Evolutionary conservation across 2,113 vertebrate species (phyloP).

Genomic region (Rhombomys opimus): DNA sequence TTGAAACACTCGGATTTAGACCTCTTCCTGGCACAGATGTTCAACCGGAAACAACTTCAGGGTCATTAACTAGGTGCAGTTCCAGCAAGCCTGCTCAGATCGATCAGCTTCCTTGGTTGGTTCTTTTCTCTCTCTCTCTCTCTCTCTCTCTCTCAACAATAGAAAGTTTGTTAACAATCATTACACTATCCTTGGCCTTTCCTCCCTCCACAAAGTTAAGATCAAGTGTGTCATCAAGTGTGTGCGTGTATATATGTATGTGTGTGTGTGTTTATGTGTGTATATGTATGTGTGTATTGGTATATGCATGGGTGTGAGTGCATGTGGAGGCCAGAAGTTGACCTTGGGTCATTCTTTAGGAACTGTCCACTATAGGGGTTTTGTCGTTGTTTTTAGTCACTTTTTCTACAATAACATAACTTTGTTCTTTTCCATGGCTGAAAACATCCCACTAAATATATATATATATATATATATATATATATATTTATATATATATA

Average conservation of each 20-base stretch:
- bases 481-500: too few relatives aligned
- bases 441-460: too few relatives aligned
- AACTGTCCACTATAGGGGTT: neutral
- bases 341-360: neutral
- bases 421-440: too few relatives aligned
- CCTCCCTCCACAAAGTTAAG: neutral
- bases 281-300: neutral
- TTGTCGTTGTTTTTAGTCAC: neutral
- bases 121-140: neutral
- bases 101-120: neutral
- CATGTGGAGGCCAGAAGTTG: neutral
- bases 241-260: neutral
- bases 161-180: constrained; percentile 32
- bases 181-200: neutral
- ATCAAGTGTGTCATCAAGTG: neutral
- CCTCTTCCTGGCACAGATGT: constrained; percentile 58
- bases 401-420: too few relatives aligned
- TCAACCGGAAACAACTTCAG: constrained; percentile 10
- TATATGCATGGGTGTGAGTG: neutral
- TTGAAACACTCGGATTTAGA: constrained; percentile 70
- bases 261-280: neutral
- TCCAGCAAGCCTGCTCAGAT: neutral
- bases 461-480: too few relatives aligned
- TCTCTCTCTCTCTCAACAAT: neutral
- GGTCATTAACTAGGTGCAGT: neutral